Percentiles rank a stretch among this genome's conserved stretches.
Conservation (phyloP, 2,113 vertebrate species). For the Chroicocephalus ridibundus region DNA sequence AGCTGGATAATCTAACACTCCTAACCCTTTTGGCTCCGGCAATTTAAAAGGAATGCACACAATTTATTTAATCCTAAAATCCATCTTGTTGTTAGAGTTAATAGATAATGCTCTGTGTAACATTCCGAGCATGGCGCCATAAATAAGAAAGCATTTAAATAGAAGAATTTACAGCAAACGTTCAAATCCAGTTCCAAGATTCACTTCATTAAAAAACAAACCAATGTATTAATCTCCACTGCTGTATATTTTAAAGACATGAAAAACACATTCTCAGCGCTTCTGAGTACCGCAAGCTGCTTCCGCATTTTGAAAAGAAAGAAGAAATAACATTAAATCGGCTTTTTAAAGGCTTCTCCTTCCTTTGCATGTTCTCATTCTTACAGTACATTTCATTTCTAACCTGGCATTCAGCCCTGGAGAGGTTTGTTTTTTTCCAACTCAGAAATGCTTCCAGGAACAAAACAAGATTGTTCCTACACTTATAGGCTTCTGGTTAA, state of each 20-base stretch:
- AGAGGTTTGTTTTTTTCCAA: not conserved
- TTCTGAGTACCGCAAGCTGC: not conserved
- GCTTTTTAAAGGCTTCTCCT: not conserved
- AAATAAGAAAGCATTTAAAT: conserved; percentile 36
- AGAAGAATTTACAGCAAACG: not conserved
- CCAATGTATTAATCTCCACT: not conserved
- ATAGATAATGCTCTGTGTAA: conserved; percentile 1
- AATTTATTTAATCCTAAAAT: conserved; percentile 31
- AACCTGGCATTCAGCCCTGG: not conserved
- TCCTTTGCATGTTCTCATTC: not conserved
- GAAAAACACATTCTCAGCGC: not conserved
- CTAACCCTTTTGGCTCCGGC: not conserved
- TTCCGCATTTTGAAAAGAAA: not conserved
- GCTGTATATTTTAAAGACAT: not conserved
- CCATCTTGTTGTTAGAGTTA: not conserved
- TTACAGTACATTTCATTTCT: not conserved
- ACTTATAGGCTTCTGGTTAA: not conserved
- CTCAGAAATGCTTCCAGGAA: not conserved
- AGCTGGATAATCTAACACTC: not conserved
- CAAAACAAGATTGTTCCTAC: not conserved
- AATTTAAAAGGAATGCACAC: not conserved
- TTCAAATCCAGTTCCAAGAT: not conserved
- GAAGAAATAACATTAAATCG: not conserved
- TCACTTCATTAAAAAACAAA: not conserved
- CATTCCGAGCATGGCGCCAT: not conserved